Evolutionary conservation across 2,113 vertebrate species (phyloP).

Genomic region (Mormoops blainvillei): DNA sequence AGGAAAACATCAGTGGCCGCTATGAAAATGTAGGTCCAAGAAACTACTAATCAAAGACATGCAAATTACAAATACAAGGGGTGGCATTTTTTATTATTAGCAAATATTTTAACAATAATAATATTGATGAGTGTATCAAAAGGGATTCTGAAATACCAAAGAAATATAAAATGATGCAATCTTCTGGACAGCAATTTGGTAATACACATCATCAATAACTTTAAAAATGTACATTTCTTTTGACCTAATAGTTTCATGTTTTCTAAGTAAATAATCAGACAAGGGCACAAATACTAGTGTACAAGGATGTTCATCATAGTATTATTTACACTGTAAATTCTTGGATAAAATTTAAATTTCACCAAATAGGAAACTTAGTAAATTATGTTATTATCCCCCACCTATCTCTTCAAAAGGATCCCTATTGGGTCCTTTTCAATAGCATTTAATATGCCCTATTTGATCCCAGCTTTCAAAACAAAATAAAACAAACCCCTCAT

Average conservation of each 20-base stretch:
- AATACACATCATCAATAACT: neutral
- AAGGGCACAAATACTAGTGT: neutral
- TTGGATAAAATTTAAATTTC: neutral
- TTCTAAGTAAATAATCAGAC: conserved; percentile 7
- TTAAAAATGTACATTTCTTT: neutral
- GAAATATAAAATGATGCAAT: neutral
- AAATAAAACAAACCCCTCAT: neutral
- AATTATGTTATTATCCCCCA: neutral
- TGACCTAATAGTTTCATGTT: neutral
- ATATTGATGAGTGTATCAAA: neutral
- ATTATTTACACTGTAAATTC: neutral
- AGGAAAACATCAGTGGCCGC: neutral
- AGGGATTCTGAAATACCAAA: neutral
- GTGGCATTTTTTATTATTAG: neutral
- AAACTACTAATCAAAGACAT: neutral
- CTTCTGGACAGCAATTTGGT: neutral
- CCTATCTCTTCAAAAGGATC: neutral
- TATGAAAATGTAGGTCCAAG: neutral
- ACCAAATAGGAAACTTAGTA: neutral
- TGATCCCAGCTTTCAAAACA: neutral
- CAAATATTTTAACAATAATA: neutral
- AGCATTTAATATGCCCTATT: neutral
- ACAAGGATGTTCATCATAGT: neutral
- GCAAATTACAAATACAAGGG: neutral
- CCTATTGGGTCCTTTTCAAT: neutral